A percentile compares a stretch with the other conserved stretches of the same genome.
Evolutionary conservation across 2,113 vertebrate species (phyloP).

Genomic region (Rhipidura dahli): DNA sequence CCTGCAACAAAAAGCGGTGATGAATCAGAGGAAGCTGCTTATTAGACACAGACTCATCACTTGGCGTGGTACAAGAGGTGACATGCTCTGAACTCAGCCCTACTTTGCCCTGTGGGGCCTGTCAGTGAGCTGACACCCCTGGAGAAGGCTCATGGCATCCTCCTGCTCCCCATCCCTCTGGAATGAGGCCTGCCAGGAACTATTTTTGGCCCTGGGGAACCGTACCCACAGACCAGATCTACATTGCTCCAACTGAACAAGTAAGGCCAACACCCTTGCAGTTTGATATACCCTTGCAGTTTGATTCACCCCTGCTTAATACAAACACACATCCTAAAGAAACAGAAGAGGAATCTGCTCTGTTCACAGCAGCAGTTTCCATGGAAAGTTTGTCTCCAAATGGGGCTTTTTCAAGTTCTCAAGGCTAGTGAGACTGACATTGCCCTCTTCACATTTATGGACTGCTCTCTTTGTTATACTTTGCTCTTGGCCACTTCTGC

Average conservation of each 20-base stretch:
- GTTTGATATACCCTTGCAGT: background rate
- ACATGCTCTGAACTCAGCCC: background rate
- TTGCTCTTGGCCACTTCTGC: background rate
- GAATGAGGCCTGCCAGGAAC: background rate
- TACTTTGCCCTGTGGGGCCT: background rate
- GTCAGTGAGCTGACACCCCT: background rate
- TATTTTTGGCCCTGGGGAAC: background rate
- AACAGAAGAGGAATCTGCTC: background rate
- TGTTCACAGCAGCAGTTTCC: background rate
- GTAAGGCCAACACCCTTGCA: background rate
- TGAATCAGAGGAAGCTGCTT: constrained; percentile 32
- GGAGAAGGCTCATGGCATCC: background rate
- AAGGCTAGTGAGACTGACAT: background rate
- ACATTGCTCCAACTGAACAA: background rate
- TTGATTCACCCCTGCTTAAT: background rate
- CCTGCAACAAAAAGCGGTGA: background rate
- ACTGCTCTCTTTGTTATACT: background rate
- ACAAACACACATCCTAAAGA: background rate
- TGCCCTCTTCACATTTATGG: background rate
- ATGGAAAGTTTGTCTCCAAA: background rate
- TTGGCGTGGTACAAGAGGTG: background rate
- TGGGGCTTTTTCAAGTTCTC: background rate
- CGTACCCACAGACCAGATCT: fast-evolving
- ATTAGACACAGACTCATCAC: background rate
- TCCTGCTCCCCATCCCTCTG: background rate